phyloP scores from a whole-genome alignment of 2,797 vertebrate species.

The Leuciscus waleckii region DNA sequence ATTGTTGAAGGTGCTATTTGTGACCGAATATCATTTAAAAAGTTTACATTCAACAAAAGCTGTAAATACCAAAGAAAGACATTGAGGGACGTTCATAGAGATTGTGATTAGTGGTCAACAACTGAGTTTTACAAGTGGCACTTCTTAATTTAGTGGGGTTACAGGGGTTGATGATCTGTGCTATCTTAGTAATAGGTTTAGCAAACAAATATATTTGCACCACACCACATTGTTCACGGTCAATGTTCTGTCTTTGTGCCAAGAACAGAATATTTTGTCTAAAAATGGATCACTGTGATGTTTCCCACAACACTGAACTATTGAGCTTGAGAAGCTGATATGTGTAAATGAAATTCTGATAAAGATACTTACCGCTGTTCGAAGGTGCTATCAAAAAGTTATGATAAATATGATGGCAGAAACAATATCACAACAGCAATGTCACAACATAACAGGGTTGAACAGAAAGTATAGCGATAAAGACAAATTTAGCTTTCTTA shows the following conservation, averaged over 20 bases:
- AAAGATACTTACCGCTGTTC: not conserved
- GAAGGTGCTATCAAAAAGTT: not conserved
- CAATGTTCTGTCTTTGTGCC: not conserved
- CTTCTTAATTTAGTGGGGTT: not conserved
- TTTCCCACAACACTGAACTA: not conserved
- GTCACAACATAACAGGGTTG: not conserved
- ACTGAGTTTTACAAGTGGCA: not conserved
- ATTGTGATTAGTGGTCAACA: not conserved
- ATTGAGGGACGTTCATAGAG: not conserved
- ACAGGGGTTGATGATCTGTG: not conserved
- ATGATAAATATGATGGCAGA: not conserved
- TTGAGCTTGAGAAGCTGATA: not conserved
- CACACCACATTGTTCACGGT: not conserved
- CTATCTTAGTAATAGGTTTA: not conserved
- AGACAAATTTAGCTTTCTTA: not conserved
- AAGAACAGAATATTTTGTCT: not conserved
- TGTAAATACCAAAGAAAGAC: not conserved
- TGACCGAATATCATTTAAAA: not conserved
- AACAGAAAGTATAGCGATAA: not conserved
- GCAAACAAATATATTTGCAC: not conserved
- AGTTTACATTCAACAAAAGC: no score
- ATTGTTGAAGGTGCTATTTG: not conserved
- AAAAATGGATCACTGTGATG: slow-evolving; percentile 4
- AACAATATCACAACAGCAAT: no score
- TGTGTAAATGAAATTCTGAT: not conserved